phyloP scores from a whole-genome alignment of 2,113 vertebrate genomes.

The Notothenia rossii region DNA sequence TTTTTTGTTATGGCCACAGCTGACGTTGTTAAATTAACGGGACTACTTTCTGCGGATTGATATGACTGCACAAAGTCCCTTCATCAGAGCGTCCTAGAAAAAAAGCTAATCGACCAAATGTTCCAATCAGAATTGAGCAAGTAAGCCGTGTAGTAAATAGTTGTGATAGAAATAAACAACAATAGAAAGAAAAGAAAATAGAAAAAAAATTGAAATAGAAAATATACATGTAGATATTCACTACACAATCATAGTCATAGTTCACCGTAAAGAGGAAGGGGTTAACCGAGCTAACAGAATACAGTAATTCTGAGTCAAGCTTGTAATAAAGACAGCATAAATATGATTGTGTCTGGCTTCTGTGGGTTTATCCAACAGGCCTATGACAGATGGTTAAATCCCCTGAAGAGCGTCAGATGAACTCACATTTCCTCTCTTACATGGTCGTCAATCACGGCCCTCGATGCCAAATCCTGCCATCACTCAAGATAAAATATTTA shows the following conservation, averaged over 20 bases:
- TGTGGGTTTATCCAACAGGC: conserved; percentile 13
- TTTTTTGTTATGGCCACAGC: too few species aligned
- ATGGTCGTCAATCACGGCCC: conserved; percentile 28
- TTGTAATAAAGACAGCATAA: neutral
- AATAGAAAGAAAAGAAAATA: too few species aligned
- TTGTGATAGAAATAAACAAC: neutral
- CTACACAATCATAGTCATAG: neutral
- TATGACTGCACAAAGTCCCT: too few species aligned
- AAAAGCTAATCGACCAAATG: too few species aligned
- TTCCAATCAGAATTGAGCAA: too few species aligned
- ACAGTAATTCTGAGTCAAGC: neutral
- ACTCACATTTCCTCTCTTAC: conserved; percentile 22
- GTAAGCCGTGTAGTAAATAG: neutral
- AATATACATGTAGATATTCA: neutral
- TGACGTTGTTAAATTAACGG: too few species aligned
- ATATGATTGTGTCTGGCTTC: neutral
- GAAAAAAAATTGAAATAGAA: too few species aligned
- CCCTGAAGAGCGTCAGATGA: conserved; percentile 15
- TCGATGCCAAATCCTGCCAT: conserved; percentile 24
- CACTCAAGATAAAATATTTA: conserved; percentile 29
- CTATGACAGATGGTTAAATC: conserved; percentile 22
- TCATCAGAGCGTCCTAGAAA: too few species aligned
- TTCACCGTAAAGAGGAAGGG: neutral
- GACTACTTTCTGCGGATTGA: too few species aligned
- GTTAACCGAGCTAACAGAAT: neutral